A percentile compares a stretch with the other conserved stretches of the same genome.
Evolutionary conservation across 1,140 invertebrate species (phyloP).

Genomic region (Idris sp.): DNA sequence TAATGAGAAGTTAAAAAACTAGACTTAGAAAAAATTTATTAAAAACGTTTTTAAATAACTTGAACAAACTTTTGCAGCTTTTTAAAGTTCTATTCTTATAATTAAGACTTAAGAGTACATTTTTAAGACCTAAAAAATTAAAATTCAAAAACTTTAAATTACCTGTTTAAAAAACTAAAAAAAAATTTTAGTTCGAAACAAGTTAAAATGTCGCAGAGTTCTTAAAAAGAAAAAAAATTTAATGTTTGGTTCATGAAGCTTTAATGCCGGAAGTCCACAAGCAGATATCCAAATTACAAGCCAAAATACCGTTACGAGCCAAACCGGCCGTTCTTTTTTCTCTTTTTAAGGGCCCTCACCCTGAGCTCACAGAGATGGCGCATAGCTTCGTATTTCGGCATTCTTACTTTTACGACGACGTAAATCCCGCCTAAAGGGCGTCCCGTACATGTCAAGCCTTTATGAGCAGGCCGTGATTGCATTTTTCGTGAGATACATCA

Average conservation of each 20-base stretch:
- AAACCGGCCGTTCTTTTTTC: slow-evolving; percentile 57
- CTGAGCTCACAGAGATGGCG: slow-evolving; percentile 39
- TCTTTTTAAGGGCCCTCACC: slow-evolving; percentile 43
- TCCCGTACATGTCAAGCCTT: slow-evolving; percentile 40
- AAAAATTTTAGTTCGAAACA: no score
- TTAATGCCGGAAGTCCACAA: slow-evolving; percentile 62
- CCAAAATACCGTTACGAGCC: slow-evolving; percentile 69
- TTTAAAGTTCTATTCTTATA: no score
- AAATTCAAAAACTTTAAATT: no score
- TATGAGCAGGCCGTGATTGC: slow-evolving; percentile 37
- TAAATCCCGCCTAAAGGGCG: slow-evolving; percentile 61
- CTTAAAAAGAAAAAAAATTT: no score
- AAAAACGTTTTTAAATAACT: no score
- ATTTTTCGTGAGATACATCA: slow-evolving; percentile 31
- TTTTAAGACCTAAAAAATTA: no score
- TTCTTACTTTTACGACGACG: slow-evolving; percentile 66
- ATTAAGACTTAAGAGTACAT: no score
- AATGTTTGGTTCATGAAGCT: slow-evolving; percentile 33
- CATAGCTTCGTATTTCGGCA: slow-evolving; percentile 66
- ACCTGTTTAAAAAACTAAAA: no score
- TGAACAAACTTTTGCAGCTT: no score
- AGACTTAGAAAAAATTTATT: no score
- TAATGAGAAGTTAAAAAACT: no score
- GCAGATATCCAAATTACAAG: slow-evolving; percentile 71
- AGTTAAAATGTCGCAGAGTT: no score